Base-by-base conservation (phyloP, 92 coral and sea anemone genomes). In the Umimayanthus kanabou region DNA sequence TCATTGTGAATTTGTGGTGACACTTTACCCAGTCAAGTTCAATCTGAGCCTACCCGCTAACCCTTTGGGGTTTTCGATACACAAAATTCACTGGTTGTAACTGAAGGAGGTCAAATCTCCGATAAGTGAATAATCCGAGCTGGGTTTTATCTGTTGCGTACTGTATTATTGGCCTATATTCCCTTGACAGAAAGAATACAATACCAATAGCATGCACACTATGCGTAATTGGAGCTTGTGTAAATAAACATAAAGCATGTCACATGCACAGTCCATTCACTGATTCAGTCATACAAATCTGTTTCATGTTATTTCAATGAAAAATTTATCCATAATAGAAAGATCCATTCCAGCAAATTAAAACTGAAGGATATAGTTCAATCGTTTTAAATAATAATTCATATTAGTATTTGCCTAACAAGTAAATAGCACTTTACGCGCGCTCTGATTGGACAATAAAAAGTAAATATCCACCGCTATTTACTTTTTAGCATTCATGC, bases 181-280 rank as follows among this genome's bases (percentile, higher is more conserved):
- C 42, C 77, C 86, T 64, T 81, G 77, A 49, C 77, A 43, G 42
- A 29, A 25, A 6, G 40, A 15, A 64, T 39, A 39, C 37, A 28
- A 70, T 25, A 28, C 26, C 26, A 4, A 29, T 50, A 67, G 66
- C 43, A 42, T 66, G 75, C 55, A 29, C 77, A 26, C 78, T 83
- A 29, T 70, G 79, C 87, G 87, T 43, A 43, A 83, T 69, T 72
- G 30, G 87, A 83, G 78, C 87, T 83, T 82, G 78, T 70, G 87
- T 83, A 83, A 83, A 70, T 50, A 83, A 70, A 83, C 77, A 83
- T 57, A 43, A 83, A 70, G 77, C 25, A 81, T 64, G n/a, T 77
- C 80, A 37, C n/a, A n/a, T n/a, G n/a, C n/a, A n/a, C 39, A 70
- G 16, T 70, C 37, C 85, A 81, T 25, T 69, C 58, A 70, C 28